phyloP scores from a whole-genome alignment of 1,140 invertebrate species.

The Neodiprion lecontei region DNA sequence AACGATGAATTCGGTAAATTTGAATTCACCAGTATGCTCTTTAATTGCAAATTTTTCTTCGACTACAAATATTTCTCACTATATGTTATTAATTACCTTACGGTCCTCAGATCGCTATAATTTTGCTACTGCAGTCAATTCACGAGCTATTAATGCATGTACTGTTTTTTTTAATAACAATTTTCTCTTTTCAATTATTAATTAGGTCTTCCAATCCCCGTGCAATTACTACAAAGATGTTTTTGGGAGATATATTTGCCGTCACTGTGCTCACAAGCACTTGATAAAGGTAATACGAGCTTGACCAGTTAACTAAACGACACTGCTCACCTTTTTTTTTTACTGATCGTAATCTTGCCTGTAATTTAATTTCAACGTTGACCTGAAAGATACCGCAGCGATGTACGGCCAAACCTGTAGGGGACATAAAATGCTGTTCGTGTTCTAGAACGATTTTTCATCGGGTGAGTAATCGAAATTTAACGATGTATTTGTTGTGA shows the following conservation, averaged over 20 bases:
- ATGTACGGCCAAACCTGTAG: neutral
- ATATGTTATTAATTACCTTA: no score
- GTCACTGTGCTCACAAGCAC: neutral
- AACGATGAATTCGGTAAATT: neutral
- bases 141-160: neutral
- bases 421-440: neutral
- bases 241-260: neutral
- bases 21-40: neutral
- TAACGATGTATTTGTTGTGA: neutral
- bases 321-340: no score
- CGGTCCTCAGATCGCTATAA: neutral
- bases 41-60: no score
- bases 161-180: no score
- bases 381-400: neutral
- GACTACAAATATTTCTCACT: no score
- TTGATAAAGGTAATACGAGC: neutral
- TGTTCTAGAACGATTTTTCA: neutral
- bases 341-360: neutral
- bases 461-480: neutral
- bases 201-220: neutral
- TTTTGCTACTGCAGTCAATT: neutral
- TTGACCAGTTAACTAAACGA: no score
- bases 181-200: no score
- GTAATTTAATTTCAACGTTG: neutral
- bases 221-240: slow-evolving; percentile 3